Percentiles rank a stretch among this genome's conserved stretches.
phyloP scores from a whole-genome alignment of 2,797 vertebrate genomes.

The Myotis daubentonii region DNA sequence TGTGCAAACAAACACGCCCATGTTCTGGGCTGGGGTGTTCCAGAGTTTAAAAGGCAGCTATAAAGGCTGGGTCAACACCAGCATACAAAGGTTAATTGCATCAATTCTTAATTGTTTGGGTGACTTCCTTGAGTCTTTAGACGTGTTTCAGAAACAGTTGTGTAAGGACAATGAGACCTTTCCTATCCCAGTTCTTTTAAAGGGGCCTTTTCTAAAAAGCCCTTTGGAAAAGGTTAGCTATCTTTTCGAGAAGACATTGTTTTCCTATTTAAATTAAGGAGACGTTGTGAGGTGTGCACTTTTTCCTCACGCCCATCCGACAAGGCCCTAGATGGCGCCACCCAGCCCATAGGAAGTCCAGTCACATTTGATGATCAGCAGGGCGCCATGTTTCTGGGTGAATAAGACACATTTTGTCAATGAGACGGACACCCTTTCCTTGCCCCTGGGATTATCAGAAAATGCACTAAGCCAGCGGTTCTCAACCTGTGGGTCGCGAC shows the following conservation, averaged over 20 bases:
- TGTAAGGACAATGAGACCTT: background rate
- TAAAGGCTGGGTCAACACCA: constrained; percentile 54
- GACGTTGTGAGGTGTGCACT: background rate
- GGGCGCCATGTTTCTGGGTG: background rate
- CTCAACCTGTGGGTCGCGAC: too few relatives aligned
- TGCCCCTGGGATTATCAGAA: constrained; percentile 30
- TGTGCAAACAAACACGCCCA: constrained; percentile 52
- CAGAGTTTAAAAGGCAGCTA: constrained; percentile 54
- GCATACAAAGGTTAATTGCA: background rate
- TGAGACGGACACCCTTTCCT: constrained; percentile 18
- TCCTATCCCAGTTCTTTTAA: background rate
- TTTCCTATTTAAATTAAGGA: background rate
- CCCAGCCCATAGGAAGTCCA: too few relatives aligned
- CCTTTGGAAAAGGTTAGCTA: background rate
- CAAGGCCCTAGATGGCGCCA: background rate
- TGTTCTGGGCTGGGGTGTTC: background rate
- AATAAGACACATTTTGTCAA: constrained; percentile 34
- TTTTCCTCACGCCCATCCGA: background rate
- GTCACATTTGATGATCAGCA: background rate
- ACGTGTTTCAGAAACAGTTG: constrained; percentile 18
- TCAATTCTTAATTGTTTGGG: constrained; percentile 67
- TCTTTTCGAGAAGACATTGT: background rate
- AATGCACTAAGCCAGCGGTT: background rate
- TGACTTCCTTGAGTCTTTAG: constrained; percentile 48
- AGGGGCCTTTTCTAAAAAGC: background rate